A percentile compares a stretch with the other conserved stretches of the same genome.
These are phyloP conservation scores for Resseliella maxima DNA, from an alignment of 2,888 invertebrate genomes.

Conservation along the genomic window DNA sequence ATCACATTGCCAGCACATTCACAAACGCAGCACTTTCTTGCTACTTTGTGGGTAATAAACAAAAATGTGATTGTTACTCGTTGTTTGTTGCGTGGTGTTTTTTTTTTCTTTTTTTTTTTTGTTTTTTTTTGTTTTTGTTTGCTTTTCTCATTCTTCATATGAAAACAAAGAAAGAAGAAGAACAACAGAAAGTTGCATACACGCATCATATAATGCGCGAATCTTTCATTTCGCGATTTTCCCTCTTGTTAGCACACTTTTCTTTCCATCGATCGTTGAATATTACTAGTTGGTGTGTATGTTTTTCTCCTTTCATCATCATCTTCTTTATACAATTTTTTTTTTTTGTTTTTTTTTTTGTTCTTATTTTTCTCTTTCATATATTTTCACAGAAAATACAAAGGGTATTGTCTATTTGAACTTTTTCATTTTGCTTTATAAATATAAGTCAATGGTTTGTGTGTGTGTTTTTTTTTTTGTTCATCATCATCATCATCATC, in stretches of 20 bases:
- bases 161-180: neutral
- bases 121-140: neutral
- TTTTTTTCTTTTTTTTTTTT: neutral
- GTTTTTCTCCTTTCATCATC: neutral
- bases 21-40: neutral
- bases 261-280: slow-evolving; percentile 2
- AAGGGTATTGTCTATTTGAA: slow-evolving; percentile 44
- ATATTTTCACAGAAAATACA: neutral
- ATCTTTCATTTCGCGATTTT: neutral
- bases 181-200: neutral
- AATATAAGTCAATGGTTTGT: slow-evolving; percentile 42
- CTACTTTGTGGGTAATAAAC: slow-evolving; percentile 3
- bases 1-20: too few species aligned
- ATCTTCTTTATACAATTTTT: neutral
- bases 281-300: neutral
- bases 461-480: neutral
- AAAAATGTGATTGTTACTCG: neutral
- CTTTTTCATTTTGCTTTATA: neutral
- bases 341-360: neutral
- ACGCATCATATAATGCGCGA: slow-evolving; percentile 7
- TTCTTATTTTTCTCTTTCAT: neutral
- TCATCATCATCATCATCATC: neutral
- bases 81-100: neutral
- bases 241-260: slow-evolving; percentile 44
- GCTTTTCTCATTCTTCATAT: neutral